phyloP scores from a whole-genome alignment of 2,888 invertebrate species.

The Melipona beecheii region DNA sequence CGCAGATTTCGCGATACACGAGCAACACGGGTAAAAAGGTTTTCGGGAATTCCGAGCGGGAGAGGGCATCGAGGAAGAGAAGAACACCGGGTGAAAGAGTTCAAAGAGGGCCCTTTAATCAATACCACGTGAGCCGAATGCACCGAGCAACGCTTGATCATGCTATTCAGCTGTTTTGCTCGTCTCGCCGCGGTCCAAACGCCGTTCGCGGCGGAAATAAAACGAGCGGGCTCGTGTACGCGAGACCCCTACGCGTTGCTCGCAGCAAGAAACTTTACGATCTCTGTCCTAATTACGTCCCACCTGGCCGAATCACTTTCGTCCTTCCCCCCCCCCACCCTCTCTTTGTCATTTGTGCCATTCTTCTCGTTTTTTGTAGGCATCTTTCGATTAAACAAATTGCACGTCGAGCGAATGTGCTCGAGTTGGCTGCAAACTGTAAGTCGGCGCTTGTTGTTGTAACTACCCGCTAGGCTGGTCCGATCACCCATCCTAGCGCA shows the following conservation, averaged over 20 bases:
- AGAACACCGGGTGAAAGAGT: slow-evolving; percentile 23
- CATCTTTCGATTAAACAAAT: slow-evolving; percentile 24
- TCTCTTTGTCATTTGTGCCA: not conserved
- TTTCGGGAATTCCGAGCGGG: slow-evolving; percentile 17
- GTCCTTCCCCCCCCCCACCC: not conserved
- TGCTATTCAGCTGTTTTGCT: slow-evolving; percentile 24
- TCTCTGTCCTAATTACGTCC: slow-evolving; percentile 10
- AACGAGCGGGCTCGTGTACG: slow-evolving; percentile 17
- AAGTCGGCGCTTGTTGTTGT: too few species aligned
- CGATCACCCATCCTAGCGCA: too few species aligned
- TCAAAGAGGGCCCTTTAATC: slow-evolving; percentile 54
- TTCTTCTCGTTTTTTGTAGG: not conserved
- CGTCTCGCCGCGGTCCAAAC: not conserved
- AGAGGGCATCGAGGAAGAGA: not conserved
- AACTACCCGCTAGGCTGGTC: too few species aligned
- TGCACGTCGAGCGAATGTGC: not conserved
- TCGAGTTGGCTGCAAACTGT: not conserved
- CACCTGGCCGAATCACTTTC: slow-evolving; percentile 1
- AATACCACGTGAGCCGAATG: slow-evolving; percentile 52
- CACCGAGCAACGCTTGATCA: slow-evolving; percentile 5
- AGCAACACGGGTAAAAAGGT: slow-evolving; percentile 10
- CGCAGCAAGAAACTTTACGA: slow-evolving; percentile 21
- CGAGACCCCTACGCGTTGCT: not conserved
- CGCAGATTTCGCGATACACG: slow-evolving; percentile 34
- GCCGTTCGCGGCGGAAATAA: slow-evolving; percentile 3